Evolutionary conservation across 2,888 invertebrate genomes (phyloP).

Genomic region (Drosophila meridiana): DNA sequence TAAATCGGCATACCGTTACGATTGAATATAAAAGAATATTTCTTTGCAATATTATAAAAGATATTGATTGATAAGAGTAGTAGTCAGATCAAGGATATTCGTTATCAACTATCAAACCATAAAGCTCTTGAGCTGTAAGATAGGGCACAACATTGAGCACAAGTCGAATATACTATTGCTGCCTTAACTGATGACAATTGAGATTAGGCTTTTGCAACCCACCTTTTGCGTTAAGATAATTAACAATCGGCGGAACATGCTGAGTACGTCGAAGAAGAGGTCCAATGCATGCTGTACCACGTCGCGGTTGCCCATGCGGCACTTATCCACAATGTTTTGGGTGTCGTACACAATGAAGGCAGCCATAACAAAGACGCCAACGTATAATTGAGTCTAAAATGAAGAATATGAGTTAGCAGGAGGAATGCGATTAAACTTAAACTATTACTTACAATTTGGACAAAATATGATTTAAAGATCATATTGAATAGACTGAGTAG

Average conservation of each 20-base stretch:
- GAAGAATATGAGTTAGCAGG: constrained; percentile 2
- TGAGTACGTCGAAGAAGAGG: constrained; percentile 97
- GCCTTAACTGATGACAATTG: constrained; percentile 3
- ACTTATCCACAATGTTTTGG: constrained; percentile 97
- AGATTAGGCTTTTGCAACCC: constrained; percentile 42
- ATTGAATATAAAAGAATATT: constrained; percentile 15
- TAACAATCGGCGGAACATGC: constrained; percentile 95
- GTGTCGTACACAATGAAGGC: constrained; percentile 98
- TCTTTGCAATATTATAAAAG: constrained; percentile 13
- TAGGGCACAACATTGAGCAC: constrained; percentile 39
- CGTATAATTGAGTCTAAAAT: constrained; percentile 91
- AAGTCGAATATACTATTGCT: constrained; percentile 14
- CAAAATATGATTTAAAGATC: constrained; percentile 92
- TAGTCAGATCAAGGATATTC: constrained; percentile 24
- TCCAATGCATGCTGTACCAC: constrained; percentile 96
- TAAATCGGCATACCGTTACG: constrained; percentile 61
- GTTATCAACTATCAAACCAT: constrained; percentile 57
- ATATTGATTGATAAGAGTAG: constrained; percentile 30
- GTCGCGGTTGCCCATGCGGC: constrained; percentile 95
- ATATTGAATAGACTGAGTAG: constrained; percentile 92
- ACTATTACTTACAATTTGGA: constrained; percentile 90
- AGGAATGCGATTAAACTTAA: not conserved
- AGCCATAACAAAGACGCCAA: constrained; percentile 96
- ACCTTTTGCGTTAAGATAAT: constrained; percentile 96
- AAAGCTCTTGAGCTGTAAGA: constrained; percentile 71